Conservation (phyloP, 2,888 invertebrate species). For the Scaptomyza polygonia region DNA sequence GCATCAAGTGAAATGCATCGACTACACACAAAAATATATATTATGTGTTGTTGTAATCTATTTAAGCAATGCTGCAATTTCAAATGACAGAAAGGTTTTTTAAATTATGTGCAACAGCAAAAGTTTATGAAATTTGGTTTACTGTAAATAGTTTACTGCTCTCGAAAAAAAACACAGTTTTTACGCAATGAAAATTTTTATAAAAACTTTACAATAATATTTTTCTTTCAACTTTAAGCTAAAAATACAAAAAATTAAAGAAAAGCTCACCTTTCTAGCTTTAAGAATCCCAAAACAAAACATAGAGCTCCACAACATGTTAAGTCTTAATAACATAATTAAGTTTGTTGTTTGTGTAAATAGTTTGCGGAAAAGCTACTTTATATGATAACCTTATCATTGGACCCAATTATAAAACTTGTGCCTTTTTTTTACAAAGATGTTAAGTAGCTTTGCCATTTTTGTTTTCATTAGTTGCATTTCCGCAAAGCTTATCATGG, state of each 20-base stretch:
- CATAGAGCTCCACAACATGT: neutral
- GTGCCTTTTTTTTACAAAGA: conserved; percentile 2
- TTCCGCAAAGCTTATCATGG: conserved; percentile 35
- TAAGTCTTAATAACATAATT: neutral
- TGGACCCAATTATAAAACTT: conserved; percentile 34
- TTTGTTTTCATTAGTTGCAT: conserved; percentile 38
- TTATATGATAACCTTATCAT: neutral
- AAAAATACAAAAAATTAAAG: too few species aligned
- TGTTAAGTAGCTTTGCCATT: conserved; percentile 26
- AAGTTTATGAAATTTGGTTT: too few species aligned
- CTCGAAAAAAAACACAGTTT: neutral
- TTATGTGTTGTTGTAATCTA: neutral
- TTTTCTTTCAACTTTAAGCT: too few species aligned
- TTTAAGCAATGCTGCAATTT: neutral
- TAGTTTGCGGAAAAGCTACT: neutral
- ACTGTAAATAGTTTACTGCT: neutral
- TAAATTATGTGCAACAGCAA: neutral
- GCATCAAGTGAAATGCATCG: conserved; percentile 2
- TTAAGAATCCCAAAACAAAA: too few species aligned
- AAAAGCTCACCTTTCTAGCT: too few species aligned
- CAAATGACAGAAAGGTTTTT: neutral
- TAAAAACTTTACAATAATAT: too few species aligned
- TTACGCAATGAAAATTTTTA: neutral
- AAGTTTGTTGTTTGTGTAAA: neutral
- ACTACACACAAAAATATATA: neutral